These are phyloP conservation scores for Ariopsis seemanni DNA, from an alignment of 2,113 vertebrate species.

Conservation along the genomic window DNA sequence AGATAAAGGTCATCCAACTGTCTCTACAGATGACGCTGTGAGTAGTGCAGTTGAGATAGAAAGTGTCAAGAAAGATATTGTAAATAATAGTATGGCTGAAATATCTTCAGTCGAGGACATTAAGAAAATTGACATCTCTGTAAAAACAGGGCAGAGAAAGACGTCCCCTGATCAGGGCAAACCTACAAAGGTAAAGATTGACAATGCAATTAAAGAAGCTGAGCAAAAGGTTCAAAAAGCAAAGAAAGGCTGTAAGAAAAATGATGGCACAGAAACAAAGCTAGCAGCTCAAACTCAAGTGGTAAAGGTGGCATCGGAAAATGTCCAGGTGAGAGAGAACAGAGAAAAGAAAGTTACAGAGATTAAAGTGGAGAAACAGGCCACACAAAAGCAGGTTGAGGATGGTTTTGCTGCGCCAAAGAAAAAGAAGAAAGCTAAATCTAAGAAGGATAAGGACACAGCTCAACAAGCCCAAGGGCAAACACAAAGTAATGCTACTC, in stretches of 20 bases:
- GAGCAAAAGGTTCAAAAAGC: conserved; percentile 55
- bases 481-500: conserved; percentile 56
- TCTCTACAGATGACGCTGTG: conserved; percentile 6
- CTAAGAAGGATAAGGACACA: conserved; percentile 69
- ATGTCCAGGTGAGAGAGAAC: conserved; percentile 53
- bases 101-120: conserved; percentile 38
- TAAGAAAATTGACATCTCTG: conserved; percentile 34
- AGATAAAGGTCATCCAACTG: conserved; percentile 54
- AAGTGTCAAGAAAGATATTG: conserved; percentile 9
- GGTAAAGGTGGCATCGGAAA: conserved; percentile 46
- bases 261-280: conserved; percentile 51
- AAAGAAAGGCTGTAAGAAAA: conserved; percentile 65
- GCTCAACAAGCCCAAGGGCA: conserved; percentile 45
- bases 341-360: conserved; percentile 50
- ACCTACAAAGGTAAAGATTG: conserved; percentile 42
- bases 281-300: conserved; percentile 48
- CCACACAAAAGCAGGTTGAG: conserved; percentile 46
- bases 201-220: conserved; percentile 49
- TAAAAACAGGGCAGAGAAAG: conserved; percentile 20
- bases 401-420: conserved; percentile 49
- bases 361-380: conserved; percentile 52
- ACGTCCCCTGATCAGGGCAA: conserved; percentile 23
- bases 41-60: conserved; percentile 9
- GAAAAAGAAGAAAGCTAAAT: conserved; percentile 73
- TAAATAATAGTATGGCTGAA: conserved; percentile 45